Conservation (phyloP, 2,113 vertebrate genomes). For the Empidonax traillii region DNA sequence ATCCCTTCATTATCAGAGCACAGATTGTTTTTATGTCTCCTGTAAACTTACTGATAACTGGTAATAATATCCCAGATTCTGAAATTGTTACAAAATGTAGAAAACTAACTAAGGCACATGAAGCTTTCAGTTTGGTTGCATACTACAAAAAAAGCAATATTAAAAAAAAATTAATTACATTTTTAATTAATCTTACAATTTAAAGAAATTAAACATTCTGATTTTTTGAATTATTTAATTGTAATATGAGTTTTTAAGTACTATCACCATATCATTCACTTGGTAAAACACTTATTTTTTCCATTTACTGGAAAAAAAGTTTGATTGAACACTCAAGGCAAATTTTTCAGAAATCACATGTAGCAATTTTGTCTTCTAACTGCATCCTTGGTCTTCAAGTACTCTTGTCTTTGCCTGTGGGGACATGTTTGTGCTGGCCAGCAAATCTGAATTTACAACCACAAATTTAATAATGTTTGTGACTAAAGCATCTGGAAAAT, state of each 20-base stretch:
- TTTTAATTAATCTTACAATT: neutral
- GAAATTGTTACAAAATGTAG: neutral
- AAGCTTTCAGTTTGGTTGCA: neutral
- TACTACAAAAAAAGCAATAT: neutral
- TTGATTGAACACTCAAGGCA: neutral
- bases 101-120: neutral
- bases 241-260: neutral
- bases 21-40: neutral
- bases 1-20: neutral
- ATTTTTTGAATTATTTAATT: neutral
- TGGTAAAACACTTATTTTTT: neutral
- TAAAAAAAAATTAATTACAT: neutral
- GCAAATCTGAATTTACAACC: neutral
- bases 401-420: neutral
- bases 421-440: neutral
- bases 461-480: neutral
- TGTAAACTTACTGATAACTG: neutral
- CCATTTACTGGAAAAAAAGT: neutral
- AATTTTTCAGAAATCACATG: neutral
- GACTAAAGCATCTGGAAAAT: neutral
- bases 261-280: neutral
- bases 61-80: neutral
- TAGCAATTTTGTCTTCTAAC: neutral
- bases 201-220: no score
- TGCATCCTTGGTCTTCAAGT: neutral